Evolutionary conservation across 2,113 vertebrate genomes (phyloP).

Genomic region (Triplophysa rosa): DNA sequence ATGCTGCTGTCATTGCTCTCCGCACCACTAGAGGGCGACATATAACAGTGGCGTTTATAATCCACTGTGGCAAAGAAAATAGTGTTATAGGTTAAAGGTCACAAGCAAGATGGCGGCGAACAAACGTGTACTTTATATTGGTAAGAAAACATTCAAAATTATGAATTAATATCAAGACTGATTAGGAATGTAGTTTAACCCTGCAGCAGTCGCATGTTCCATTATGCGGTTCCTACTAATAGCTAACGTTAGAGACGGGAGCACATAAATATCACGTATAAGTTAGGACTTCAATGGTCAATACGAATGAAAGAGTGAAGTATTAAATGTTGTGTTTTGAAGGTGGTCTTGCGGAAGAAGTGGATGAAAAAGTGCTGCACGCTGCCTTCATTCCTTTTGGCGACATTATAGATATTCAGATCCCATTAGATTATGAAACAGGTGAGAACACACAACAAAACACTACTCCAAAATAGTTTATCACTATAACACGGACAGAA

Average conservation of each 20-base stretch:
- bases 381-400: constrained; percentile 96
- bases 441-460: constrained; percentile 67
- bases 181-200: not conserved
- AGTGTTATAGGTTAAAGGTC: constrained; percentile 62
- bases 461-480: not conserved
- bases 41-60: not conserved
- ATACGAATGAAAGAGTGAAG: not conserved
- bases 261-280: too few species aligned
- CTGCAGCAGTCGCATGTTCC: not conserved
- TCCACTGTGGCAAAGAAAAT: not conserved
- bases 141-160: constrained; percentile 58
- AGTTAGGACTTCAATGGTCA: not conserved
- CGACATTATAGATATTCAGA: constrained; percentile 95
- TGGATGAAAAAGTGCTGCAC: constrained; percentile 93
- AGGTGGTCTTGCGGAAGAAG: constrained; percentile 95
- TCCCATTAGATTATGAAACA: constrained; percentile 95
- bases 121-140: constrained; percentile 75
- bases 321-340: constrained; percentile 34
- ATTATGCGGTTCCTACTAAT: too few species aligned
- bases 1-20: not conserved
- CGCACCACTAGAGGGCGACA: constrained; percentile 50
- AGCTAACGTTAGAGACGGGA: too few species aligned
- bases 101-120: constrained; percentile 70
- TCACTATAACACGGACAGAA: not conserved
- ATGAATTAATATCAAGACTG: not conserved